phyloP scores from a whole-genome alignment of 2,888 invertebrate species.

The Desoria tigrina region DNA sequence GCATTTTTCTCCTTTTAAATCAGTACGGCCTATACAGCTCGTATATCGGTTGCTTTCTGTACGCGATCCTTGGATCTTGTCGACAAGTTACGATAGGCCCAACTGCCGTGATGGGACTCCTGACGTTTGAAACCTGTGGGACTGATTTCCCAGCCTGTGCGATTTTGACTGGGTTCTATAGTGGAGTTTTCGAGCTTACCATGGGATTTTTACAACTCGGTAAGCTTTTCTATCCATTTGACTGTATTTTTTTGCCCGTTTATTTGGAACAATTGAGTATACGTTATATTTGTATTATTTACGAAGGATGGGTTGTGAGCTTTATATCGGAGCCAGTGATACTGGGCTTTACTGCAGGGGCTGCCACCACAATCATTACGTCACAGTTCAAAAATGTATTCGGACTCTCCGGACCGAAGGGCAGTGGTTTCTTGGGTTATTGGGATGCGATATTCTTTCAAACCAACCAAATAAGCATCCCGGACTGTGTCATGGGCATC shows the following conservation, averaged over 20 bases:
- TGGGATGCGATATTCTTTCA: slow-evolving; percentile 45
- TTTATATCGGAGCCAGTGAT: slow-evolving; percentile 88
- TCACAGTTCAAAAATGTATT: slow-evolving; percentile 37
- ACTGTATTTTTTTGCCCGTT: too few relatives aligned
- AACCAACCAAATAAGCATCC: slow-evolving; percentile 30
- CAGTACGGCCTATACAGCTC: slow-evolving; percentile 47
- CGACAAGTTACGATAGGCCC: slow-evolving; percentile 58
- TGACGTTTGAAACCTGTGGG: slow-evolving; percentile 50
- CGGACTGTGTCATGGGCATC: slow-evolving; percentile 55
- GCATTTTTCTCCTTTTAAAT: too few relatives aligned
- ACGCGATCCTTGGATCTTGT: slow-evolving; percentile 60
- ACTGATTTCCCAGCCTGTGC: slow-evolving; percentile 45
- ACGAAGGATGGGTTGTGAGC: slow-evolving; percentile 77
- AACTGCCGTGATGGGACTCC: slow-evolving; percentile 60
- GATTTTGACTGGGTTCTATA: slow-evolving; percentile 46
- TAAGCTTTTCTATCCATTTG: slow-evolving; percentile 22
- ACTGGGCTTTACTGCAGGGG: slow-evolving; percentile 72
- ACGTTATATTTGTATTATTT: slow-evolving; percentile 35
- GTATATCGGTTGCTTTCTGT: slow-evolving; percentile 60
- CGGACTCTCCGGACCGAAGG: slow-evolving; percentile 34
- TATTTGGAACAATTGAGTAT: too few relatives aligned
- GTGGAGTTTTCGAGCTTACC: slow-evolving; percentile 47
- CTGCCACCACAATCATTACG: slow-evolving; percentile 33
- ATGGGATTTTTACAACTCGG: slow-evolving; percentile 51
- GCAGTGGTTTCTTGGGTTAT: slow-evolving; percentile 46